Evolutionary conservation across 1,140 invertebrate genomes (phyloP).

Genomic region (Trypoxylus dichotomus): DNA sequence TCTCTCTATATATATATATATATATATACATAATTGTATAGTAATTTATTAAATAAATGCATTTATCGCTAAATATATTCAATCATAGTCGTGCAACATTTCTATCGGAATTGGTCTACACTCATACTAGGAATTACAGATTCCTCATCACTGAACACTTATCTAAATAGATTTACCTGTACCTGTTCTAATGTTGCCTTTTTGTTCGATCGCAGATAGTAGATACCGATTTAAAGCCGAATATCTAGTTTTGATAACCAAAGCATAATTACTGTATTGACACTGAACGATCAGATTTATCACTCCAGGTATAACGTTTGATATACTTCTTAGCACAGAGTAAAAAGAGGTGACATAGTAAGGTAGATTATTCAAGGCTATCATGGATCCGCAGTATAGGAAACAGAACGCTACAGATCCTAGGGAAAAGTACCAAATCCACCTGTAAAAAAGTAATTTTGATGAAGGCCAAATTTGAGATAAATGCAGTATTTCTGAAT

Average conservation of each 20-base stretch:
- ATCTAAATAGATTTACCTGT: too few relatives aligned
- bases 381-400: neutral
- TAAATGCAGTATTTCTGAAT: too few relatives aligned
- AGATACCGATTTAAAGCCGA: neutral
- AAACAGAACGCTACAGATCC: neutral
- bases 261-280: neutral
- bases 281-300: neutral
- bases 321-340: neutral
- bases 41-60: too few relatives aligned
- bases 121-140: too few relatives aligned
- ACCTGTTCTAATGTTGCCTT: too few relatives aligned
- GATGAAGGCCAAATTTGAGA: neutral
- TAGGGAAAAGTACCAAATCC: neutral
- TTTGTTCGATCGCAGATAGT: neutral
- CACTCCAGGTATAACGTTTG: neutral
- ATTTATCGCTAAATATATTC: too few relatives aligned
- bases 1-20: too few relatives aligned
- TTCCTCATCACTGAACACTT: too few relatives aligned
- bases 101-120: too few relatives aligned
- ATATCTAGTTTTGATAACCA: neutral
- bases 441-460: too few relatives aligned
- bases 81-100: too few relatives aligned
- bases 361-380: neutral
- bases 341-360: neutral
- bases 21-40: too few relatives aligned